Evolutionary conservation across 1,140 invertebrate species (phyloP).

Genomic region (Agrilus planipennis): DNA sequence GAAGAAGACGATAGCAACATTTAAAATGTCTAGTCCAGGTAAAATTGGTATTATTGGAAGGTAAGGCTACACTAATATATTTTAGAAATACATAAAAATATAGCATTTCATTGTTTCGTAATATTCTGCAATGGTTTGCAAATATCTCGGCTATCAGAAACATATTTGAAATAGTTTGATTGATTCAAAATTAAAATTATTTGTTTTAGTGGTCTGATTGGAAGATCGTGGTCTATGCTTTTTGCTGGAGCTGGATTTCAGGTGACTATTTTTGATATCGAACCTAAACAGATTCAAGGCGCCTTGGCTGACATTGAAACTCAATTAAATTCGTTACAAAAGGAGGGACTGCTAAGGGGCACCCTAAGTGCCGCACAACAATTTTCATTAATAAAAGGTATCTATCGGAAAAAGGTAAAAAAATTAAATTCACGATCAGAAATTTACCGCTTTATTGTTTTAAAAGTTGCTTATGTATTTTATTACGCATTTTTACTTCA

Average conservation of each 20-base stretch:
- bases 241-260: slow-evolving; percentile 86
- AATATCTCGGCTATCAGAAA: too few species aligned
- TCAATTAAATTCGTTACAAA: slow-evolving; percentile 61
- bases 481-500: neutral
- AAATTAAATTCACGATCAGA: neutral
- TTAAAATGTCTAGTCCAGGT: too few species aligned
- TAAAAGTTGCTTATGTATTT: slow-evolving; percentile 1
- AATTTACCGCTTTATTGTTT: neutral
- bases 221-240: slow-evolving; percentile 89
- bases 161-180: too few species aligned
- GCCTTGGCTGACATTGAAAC: slow-evolving; percentile 62
- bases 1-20: too few species aligned
- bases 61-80: too few species aligned
- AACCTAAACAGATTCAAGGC: slow-evolving; percentile 56
- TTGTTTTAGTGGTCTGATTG: slow-evolving; percentile 82
- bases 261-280: slow-evolving; percentile 74
- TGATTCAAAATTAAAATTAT: too few species aligned
- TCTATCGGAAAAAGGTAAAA: too few species aligned
- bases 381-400: slow-evolving; percentile 66
- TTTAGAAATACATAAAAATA: too few species aligned
- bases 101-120: too few species aligned
- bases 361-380: slow-evolving; percentile 61
- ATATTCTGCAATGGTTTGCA: too few species aligned
- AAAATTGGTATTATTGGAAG: too few species aligned
- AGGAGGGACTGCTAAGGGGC: slow-evolving; percentile 60